Conservation (phyloP, 1,140 invertebrate species). For the Apis dorsata region DNA sequence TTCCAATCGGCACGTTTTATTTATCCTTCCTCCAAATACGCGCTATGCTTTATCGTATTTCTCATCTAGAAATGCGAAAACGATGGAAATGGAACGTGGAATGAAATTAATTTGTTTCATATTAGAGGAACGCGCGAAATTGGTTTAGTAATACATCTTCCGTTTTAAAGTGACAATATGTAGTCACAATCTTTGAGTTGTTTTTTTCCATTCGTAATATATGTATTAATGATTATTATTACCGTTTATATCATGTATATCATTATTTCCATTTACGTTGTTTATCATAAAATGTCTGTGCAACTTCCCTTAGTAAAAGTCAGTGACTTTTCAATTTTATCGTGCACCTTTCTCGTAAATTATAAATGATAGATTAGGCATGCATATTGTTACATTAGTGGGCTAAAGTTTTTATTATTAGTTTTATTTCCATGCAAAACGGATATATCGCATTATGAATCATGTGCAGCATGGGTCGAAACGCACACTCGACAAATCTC, state of each 20-base stretch:
- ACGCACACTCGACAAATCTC: constrained; percentile 26
- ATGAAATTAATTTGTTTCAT: constrained; percentile 20
- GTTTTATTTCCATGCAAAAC: constrained; percentile 49
- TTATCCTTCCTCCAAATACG: background rate
- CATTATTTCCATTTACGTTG: constrained; percentile 29
- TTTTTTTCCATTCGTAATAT: background rate
- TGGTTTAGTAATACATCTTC: background rate
- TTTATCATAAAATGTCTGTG: background rate
- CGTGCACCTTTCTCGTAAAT: background rate
- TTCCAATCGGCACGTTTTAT: constrained; percentile 8
- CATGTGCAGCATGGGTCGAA: constrained; percentile 10
- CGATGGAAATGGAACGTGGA: constrained; percentile 21
- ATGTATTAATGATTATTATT: background rate
- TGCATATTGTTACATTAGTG: constrained; percentile 4
- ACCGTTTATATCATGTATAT: background rate
- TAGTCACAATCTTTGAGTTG: background rate
- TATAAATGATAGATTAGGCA: background rate
- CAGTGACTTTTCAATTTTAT: background rate
- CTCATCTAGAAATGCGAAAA: background rate
- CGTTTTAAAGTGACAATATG: background rate
- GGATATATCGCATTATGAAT: constrained; percentile 42
- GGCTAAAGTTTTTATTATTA: constrained; percentile 31
- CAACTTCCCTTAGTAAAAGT: background rate
- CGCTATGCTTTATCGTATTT: background rate
- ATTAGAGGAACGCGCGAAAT: constrained; percentile 19